These are phyloP conservation scores for Pseudanteris insignis DNA, from an alignment of 2,888 invertebrate species.

Conservation along the genomic window DNA sequence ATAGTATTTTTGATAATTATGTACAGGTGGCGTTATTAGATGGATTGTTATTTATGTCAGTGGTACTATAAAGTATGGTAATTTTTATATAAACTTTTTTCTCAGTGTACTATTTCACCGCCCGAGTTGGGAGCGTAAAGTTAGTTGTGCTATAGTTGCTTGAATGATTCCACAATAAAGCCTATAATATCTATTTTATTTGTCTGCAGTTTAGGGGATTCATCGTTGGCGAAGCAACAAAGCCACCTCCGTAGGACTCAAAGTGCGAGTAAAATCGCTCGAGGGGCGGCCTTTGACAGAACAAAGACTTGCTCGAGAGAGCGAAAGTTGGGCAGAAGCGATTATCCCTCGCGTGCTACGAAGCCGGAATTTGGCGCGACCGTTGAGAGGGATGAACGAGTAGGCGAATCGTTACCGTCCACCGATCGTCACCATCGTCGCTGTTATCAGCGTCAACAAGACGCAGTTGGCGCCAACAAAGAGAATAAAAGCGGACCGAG, in stretches of 20 bases:
- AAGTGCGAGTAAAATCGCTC: slow-evolving; percentile 37
- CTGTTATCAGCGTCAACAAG: slow-evolving; percentile 27
- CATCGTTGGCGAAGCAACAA: slow-evolving; percentile 16
- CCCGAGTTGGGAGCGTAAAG: no score
- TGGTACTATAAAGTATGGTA: no score
- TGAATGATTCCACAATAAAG: neutral
- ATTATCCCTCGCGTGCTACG: slow-evolving; percentile 30
- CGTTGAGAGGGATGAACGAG: slow-evolving; percentile 10
- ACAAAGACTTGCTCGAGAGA: slow-evolving; percentile 9
- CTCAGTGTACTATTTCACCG: no score
- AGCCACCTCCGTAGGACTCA: slow-evolving; percentile 34
- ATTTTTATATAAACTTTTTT: no score
- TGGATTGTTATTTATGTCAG: no score
- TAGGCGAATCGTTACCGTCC: slow-evolving; percentile 6
- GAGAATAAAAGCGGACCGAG: slow-evolving; percentile 23
- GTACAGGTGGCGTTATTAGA: no score
- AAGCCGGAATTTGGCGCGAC: slow-evolving; percentile 42
- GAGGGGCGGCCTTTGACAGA: slow-evolving; percentile 6
- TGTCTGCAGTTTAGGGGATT: slow-evolving; percentile 31
- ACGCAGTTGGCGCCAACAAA: slow-evolving; percentile 5
- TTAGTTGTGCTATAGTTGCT: neutral
- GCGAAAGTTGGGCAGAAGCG: slow-evolving; percentile 1
- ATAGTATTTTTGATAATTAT: no score
- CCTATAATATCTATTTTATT: no score
- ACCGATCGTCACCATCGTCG: slow-evolving; percentile 21